phyloP scores from a whole-genome alignment of 2,113 vertebrate species.

The Podarcis cretensis region DNA sequence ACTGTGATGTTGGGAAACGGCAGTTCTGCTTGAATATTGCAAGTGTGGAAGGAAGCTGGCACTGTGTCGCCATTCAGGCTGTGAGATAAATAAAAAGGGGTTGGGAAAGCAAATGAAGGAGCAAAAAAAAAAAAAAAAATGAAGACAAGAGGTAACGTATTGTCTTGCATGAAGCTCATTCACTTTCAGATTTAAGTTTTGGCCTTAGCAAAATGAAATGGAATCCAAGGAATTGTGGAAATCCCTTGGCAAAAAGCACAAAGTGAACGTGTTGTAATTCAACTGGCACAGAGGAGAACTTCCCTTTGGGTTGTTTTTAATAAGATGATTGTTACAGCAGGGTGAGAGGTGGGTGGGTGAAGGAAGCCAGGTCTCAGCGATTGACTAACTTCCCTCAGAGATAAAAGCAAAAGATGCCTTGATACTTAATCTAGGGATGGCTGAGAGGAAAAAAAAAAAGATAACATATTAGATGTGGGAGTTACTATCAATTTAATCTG shows the following conservation, averaged over 20 bases:
- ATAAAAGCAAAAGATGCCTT: constrained; percentile 3
- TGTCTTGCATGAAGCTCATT: constrained; percentile 25
- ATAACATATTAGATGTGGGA: background rate
- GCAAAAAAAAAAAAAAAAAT: constrained; percentile 39
- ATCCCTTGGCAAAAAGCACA: background rate
- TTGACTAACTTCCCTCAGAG: constrained; percentile 4
- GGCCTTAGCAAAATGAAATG: background rate
- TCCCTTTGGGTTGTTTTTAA: constrained; percentile 11
- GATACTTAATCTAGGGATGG: constrained; percentile 1
- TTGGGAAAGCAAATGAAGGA: constrained; percentile 59
- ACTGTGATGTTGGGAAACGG: constrained; percentile 63
- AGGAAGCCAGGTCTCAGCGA: background rate
- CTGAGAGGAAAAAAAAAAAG: background rate
- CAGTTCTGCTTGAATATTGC: constrained; percentile 62
- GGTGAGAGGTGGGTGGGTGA: background rate
- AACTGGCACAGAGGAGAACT: constrained; percentile 2
- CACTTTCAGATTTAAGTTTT: background rate
- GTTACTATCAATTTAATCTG: background rate
- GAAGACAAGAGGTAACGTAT: background rate
- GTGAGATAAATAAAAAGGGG: constrained; percentile 51
- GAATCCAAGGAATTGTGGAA: constrained; percentile 18
- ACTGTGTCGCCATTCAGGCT: constrained; percentile 61
- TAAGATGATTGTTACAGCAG: background rate
- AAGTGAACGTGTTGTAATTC: background rate
- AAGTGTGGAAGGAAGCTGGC: constrained; percentile 53